These are phyloP conservation scores for Axea sp. DNA, from an alignment of 2,888 invertebrate genomes.

Conservation along the genomic window DNA sequence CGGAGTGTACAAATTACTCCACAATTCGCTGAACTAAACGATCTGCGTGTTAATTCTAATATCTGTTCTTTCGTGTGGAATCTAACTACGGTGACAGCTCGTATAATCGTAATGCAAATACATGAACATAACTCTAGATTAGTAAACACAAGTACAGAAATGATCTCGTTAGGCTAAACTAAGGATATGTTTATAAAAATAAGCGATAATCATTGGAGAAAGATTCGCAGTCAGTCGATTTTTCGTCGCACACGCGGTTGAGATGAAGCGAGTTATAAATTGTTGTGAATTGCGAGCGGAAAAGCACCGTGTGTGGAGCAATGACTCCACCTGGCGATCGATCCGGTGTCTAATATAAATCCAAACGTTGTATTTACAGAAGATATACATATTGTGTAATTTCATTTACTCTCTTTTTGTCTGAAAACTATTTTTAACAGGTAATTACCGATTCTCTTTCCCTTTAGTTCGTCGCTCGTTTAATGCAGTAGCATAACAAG, in stretches of 20 bases:
- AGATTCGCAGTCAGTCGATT: constrained; percentile 12
- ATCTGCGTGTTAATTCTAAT: not conserved
- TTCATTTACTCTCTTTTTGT: not conserved
- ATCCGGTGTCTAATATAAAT: not conserved
- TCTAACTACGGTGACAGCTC: constrained; percentile 12
- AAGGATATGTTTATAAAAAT: constrained; percentile 4
- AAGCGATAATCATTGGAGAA: constrained; percentile 8
- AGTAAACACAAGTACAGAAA: not conserved
- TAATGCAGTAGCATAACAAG: constrained; percentile 37
- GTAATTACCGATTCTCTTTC: not conserved
- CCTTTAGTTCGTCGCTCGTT: not conserved
- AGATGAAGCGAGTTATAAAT: no score
- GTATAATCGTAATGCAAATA: not conserved
- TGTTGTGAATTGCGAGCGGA: not conserved
- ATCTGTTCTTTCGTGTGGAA: not conserved
- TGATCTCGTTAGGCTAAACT: not conserved
- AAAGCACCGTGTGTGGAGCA: not conserved
- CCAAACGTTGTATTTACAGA: constrained; percentile 5
- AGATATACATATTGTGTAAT: not conserved
- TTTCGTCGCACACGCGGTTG: no score
- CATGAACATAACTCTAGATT: constrained; percentile 1
- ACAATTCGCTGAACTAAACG: not conserved
- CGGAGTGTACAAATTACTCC: constrained; percentile 6
- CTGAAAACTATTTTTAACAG: constrained; percentile 14
- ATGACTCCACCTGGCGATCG: not conserved